Evolutionary conservation across 1,140 invertebrate genomes (phyloP), one percentile per base, ranked within the genome.

Genomic region (Psilanteris sp.): DNA sequence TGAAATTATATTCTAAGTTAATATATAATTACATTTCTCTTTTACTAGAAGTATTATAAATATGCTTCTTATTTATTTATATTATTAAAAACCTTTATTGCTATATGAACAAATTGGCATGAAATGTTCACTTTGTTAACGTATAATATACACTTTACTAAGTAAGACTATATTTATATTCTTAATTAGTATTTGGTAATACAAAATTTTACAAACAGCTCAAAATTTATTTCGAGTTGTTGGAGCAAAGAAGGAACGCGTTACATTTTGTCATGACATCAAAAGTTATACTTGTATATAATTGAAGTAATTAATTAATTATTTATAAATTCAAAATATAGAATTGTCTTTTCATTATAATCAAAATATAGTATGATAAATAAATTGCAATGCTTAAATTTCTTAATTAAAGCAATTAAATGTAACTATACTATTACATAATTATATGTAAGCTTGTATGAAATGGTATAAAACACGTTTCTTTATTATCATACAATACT

Each of bases 81-180:
- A n/a, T n/a, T n/a, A n/a, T n/a, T n/a, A n/a, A n/a, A n/a, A n/a
- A n/a, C n/a, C n/a, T n/a, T n/a, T n/a, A n/a, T n/a, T n/a, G n/a
- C n/a, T n/a, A n/a, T n/a, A n/a, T n/a, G n/a, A n/a, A n/a, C n/a
- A n/a, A n/a, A n/a, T n/a, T n/a, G n/a, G 18, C 36, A 22, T 61
- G 55, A 48, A 61, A 61, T 32, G 43, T 37, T 46, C 37, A 61
- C 55, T 61, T 61, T 24, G 29, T 59, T 59, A 41, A 27, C 11
- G 6, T 46, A 10, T 14, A 61, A 61, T 27, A 36, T 3, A 46
- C 41, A 46, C 46, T 59, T 14, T 2, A 37, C 20, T 10, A 13
- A 54, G 15, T 13, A 15, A 16, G 6, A 5, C 10, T 22, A 16
- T 9, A 37, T 14, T 24, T 22, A 15, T 29, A 9, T 16, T 43